Base-by-base conservation (phyloP, 2,113 vertebrate species). In the Junco hyemalis region DNA sequence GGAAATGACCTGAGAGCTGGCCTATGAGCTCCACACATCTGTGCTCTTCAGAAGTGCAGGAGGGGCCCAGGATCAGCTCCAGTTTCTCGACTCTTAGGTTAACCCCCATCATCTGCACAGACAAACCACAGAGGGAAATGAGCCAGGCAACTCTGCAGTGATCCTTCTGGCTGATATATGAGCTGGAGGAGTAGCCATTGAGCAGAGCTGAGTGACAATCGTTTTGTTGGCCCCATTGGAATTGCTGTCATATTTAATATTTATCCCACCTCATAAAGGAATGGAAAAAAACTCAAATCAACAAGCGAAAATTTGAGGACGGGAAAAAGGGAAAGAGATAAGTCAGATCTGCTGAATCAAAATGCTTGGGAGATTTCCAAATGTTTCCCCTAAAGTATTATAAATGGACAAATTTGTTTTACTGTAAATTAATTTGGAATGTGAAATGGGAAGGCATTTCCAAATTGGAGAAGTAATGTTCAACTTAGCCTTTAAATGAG, bases 191-290 rank as follows among this genome's bases (percentile, higher is more conserved):
- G 73, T 28, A 90, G 85, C 68, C 81, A 25, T 4, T 70, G 76
- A 90, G 57, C 40, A 88, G 29, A 86, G 47, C 44, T 12, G 7
- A 77, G 88, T 74, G 85, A 90, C 85, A 95, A 64, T 38, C 0
- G 0, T 3, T 2, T 63, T 82, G 48, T 26, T 74, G 51, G 47
- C 42, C 94, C 60, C 40, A 1, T 1, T 54, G 76, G 92, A 88
- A 70, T 84, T 81, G 68, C 68, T 88, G 88, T 88, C 76, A 24
- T 81, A 78, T 74, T 86, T 90, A 93, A 86, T 90, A 60, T 60
- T 80, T 92, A 70, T 73, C 74, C 36, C 68, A 88, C 71, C 59
- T 86, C 83, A 63, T 72, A 86, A 83, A 69, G 51, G 54, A 86
- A 82, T 57, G 54, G 40, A n/a, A 84, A 76, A 74, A 70, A 70